Conservation (phyloP, 2,888 invertebrate genomes). For the Papilio protenor region DNA sequence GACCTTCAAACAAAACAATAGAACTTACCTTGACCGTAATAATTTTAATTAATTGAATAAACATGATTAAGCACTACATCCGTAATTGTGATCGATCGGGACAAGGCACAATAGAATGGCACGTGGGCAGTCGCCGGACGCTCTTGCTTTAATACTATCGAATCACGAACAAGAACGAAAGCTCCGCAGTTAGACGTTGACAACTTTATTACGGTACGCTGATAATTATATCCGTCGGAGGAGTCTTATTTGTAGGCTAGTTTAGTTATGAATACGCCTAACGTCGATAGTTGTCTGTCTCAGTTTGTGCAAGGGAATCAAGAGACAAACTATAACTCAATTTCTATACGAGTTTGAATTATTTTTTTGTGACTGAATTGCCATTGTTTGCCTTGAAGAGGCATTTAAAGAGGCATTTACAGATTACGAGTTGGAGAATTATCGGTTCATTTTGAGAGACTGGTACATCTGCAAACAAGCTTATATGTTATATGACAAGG, state of each 20-base stretch:
- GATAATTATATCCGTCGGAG: constrained; percentile 12
- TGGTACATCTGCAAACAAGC: too few relatives aligned
- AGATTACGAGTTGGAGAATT: too few relatives aligned
- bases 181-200: constrained; percentile 48
- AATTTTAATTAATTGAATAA: constrained; percentile 74
- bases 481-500: too few relatives aligned
- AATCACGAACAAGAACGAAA: constrained; percentile 65
- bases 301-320: too few relatives aligned
- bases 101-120: constrained; percentile 49
- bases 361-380: too few relatives aligned
- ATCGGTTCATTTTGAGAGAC: too few relatives aligned
- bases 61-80: constrained; percentile 77
- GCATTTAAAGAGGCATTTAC: too few relatives aligned
- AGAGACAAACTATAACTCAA: too few relatives aligned
- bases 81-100: constrained; percentile 79
- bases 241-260: not conserved
- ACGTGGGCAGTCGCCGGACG: constrained; percentile 48
- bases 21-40: constrained; percentile 69
- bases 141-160: constrained; percentile 61
- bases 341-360: too few relatives aligned
- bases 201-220: constrained; percentile 19
- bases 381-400: too few relatives aligned
- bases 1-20: constrained; percentile 46
- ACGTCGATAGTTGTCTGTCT: too few relatives aligned
- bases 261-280: not conserved